A percentile compares a stretch with the other conserved stretches of the same genome.
Evolutionary conservation across 2,888 invertebrate species (phyloP).

Genomic region (Campoplex capitator): DNA sequence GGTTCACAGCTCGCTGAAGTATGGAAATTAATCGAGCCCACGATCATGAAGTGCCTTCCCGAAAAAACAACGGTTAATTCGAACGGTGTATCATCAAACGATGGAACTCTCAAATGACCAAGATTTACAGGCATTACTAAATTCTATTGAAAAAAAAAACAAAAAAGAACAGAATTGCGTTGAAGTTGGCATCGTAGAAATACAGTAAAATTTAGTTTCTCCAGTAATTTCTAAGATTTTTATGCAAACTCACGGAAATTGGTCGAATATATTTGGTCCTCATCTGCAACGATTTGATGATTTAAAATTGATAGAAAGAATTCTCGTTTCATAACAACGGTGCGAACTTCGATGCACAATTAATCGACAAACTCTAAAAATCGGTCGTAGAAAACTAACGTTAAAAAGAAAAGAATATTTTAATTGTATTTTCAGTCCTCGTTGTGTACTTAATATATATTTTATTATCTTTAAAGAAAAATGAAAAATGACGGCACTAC

Average conservation of each 20-base stretch:
- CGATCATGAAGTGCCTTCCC: conserved; percentile 86
- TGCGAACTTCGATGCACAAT: neutral
- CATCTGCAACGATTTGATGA: neutral
- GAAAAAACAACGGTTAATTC: conserved; percentile 77
- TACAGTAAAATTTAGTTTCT: neutral
- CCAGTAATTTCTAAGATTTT: neutral
- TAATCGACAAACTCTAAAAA: conserved; percentile 2
- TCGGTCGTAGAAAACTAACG: conserved; percentile 34
- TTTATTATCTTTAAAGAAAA: conserved; percentile 71
- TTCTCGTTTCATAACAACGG: neutral
- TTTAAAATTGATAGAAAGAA: neutral
- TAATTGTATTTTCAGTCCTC: conserved; percentile 72
- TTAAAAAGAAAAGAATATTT: conserved; percentile 43
- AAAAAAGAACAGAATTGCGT: neutral
- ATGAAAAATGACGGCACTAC: conserved; percentile 19
- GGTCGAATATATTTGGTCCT: neutral
- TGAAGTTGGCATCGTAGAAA: neutral
- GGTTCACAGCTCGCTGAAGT: conserved; percentile 85
- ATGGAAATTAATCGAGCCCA: conserved; percentile 86
- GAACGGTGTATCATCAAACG: conserved; percentile 69
- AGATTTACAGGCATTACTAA: neutral
- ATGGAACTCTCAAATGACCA: conserved; percentile 59
- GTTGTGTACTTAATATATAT: conserved; percentile 80
- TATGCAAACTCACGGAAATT: neutral
- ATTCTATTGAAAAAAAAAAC: conserved; percentile 29